These are phyloP conservation scores for Papilio machaon DNA, from an alignment of 1,140 invertebrate genomes.

Conservation along the genomic window DNA sequence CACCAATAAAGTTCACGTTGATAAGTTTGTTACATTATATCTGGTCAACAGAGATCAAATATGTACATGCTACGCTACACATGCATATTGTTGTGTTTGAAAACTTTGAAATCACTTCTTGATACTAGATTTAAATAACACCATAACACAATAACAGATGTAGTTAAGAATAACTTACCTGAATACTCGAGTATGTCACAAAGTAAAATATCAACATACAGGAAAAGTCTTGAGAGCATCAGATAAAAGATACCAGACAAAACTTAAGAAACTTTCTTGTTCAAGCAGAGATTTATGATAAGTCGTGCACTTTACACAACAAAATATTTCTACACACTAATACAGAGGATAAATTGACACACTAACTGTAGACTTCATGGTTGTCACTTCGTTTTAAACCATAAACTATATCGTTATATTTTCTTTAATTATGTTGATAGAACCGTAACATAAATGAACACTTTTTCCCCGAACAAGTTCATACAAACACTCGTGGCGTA, in stretches of 20 bases:
- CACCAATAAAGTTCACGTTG: too few species aligned
- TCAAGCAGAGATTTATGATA: not conserved
- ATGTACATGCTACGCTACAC: too few species aligned
- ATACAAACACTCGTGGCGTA: not conserved
- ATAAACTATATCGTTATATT: not conserved
- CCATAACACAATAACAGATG: too few species aligned
- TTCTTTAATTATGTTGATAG: not conserved
- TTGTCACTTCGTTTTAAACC: not conserved
- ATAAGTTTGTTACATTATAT: not conserved
- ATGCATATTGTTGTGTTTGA: not conserved
- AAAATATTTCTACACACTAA: not conserved
- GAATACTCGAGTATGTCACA: not conserved
- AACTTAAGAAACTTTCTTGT: not conserved
- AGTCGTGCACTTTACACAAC: not conserved
- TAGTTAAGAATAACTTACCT: conserved; percentile 2
- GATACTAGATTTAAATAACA: not conserved
- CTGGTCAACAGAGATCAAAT: not conserved
- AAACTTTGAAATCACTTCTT: not conserved
- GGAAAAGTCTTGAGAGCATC: not conserved
- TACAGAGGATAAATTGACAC: not conserved
- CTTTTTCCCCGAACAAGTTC: not conserved
- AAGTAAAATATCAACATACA: conserved; percentile 4
- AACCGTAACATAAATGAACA: not conserved
- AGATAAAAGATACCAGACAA: not conserved
- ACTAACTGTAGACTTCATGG: too few species aligned